Percentiles rank a stretch among this genome's conserved stretches.
These are phyloP conservation scores for Strongylocentrotus purpuratus DNA, from an alignment of 35 echinoderm and acorn worm species.

Conservation along the genomic window DNA sequence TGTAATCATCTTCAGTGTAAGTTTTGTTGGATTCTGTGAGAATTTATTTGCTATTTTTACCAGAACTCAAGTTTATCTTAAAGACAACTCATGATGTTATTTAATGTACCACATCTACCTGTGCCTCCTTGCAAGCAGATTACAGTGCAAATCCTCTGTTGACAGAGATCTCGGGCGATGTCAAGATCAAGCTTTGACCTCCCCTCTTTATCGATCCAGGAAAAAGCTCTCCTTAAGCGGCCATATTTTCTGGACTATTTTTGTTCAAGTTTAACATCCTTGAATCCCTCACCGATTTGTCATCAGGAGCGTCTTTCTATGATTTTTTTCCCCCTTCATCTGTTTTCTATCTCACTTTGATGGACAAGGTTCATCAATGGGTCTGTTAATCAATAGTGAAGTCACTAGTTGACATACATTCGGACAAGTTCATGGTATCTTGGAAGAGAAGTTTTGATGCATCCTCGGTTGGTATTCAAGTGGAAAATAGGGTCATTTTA, in stretches of 20 bases:
- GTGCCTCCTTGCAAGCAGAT: background rate
- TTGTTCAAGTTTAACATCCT: background rate
- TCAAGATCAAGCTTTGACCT: background rate
- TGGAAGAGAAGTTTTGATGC: background rate
- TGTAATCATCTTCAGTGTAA: no score
- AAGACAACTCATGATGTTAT: no score
- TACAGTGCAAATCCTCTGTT: background rate
- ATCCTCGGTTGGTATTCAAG: background rate
- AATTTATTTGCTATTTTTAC: no score
- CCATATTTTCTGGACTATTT: background rate
- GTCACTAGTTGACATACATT: background rate
- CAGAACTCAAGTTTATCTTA: no score
- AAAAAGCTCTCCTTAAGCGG: background rate
- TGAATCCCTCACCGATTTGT: background rate
- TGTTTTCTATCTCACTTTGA: background rate
- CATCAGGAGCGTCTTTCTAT: background rate
- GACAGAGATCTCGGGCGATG: background rate
- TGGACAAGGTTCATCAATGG: background rate
- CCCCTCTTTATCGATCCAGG: background rate
- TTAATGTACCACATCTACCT: background rate
- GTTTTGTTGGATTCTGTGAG: no score
- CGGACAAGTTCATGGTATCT: background rate
- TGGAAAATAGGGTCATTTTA: no score
- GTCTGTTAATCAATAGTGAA: background rate
- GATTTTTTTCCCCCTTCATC: background rate